Evolutionary conservation across 2,888 invertebrate species (phyloP), one percentile per base, ranked within the genome.

Genomic region (Tortricodes alternella): DNA sequence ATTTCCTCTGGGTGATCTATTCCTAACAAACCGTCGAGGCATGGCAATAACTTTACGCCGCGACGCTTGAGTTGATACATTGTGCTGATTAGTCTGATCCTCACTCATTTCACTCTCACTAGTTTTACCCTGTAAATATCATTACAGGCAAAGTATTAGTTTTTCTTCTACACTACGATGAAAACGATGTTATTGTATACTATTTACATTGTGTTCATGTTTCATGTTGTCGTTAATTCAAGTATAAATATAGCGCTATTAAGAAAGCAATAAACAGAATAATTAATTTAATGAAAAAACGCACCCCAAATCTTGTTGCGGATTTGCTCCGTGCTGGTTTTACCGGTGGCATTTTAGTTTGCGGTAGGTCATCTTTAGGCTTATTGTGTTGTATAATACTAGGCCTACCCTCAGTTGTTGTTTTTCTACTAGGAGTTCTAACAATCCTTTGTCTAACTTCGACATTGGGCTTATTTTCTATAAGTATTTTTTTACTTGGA

Each of bases 71-170:
- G 71, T 67, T 63, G 70, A 64, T 57, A 65, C 58, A 68, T 71
- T 77, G 61, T 76, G 79, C 68, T 81, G 80, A 61, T 70, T 73
- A 59, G 63, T 68, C 74, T 85, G 87, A 73, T 91, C 91, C 70
- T 91, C 91, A 83, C 91, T 91, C 91, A 91, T 90, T 76, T 91
- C 91, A 87, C 91, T 91, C 76, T 91, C 91, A 90, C 91, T 91
- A 82, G 90, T 91, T 73, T 89, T 90, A 81, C 77, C 90, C 91
- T 91, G 90, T 71, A 89, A 90, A 90, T 79, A 68, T 83, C 76
- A 86, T 80, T 78, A 82, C 72, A 70, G 67, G 74, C 72, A 75
- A 68, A 72, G 75, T 70, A 83, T 83, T 85, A 83, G 70, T 80
- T 65, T 69, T 67, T 80, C 72, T 73, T 76, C 74, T 76, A 73